These are phyloP conservation scores for Agonopterix subpropinquella DNA, from an alignment of 2,888 invertebrate genomes.

Conservation along the genomic window DNA sequence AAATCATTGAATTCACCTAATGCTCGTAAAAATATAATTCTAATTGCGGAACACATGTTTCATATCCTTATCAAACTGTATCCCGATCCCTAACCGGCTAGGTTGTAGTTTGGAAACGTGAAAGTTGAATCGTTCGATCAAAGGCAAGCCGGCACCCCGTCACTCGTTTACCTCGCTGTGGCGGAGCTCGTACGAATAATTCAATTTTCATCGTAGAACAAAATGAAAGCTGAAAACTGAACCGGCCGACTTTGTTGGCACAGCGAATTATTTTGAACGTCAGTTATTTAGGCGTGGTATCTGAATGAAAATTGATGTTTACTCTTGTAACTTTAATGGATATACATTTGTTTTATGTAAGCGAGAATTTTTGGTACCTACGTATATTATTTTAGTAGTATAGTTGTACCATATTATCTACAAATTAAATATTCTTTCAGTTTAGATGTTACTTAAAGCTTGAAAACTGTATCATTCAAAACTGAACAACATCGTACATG, in stretches of 20 bases:
- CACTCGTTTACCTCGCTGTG: slow-evolving; percentile 46
- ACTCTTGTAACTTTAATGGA: no score
- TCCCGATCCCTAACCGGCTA: slow-evolving; percentile 34
- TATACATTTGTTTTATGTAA: no score
- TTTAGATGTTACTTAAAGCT: no score
- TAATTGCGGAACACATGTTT: slow-evolving; percentile 69
- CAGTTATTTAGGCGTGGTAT: slow-evolving; percentile 65
- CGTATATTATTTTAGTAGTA: no score
- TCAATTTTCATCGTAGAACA: slow-evolving; percentile 73
- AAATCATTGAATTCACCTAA: slow-evolving; percentile 74
- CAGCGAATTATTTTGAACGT: slow-evolving; percentile 67
- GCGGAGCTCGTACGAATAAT: slow-evolving; percentile 66
- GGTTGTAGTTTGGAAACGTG: slow-evolving; percentile 42
- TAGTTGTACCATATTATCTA: no score
- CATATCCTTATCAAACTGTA: slow-evolving; percentile 56
- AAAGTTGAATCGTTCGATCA: slow-evolving; percentile 41
- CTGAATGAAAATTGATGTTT: slow-evolving; percentile 28
- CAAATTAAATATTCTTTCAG: no score
- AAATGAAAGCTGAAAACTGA: slow-evolving; percentile 73
- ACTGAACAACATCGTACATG: no score
- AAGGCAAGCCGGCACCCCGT: slow-evolving; percentile 52
- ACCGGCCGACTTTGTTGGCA: slow-evolving; percentile 67
- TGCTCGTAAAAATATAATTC: slow-evolving; percentile 73
- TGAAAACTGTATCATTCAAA: no score
- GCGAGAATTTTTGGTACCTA: no score